Evolutionary conservation across 2,113 vertebrate species (phyloP).

Genomic region (Elachura formosa): DNA sequence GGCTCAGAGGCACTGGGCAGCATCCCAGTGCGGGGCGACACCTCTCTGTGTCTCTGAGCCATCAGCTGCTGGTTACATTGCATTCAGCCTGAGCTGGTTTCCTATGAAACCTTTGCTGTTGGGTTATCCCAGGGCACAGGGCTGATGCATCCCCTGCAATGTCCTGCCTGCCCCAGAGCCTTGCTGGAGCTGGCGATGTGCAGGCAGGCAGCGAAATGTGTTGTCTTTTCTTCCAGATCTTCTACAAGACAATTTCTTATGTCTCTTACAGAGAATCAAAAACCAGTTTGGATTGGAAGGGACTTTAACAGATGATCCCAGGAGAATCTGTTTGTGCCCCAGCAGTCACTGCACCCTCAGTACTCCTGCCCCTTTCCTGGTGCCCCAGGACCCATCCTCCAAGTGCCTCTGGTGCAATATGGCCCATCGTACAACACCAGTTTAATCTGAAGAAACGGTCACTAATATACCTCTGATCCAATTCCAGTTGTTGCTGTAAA

Average conservation of each 20-base stretch:
- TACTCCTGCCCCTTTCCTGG: background rate
- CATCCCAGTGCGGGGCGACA: background rate
- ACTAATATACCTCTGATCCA: background rate
- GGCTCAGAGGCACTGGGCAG: background rate
- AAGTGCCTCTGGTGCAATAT: too few relatives aligned
- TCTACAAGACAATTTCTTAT: background rate
- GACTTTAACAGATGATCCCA: background rate
- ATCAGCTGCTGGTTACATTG: background rate
- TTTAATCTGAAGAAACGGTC: background rate
- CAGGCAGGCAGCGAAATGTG: background rate
- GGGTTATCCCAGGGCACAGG: background rate
- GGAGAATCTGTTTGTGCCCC: background rate
- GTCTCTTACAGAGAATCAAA: background rate
- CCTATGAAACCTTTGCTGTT: background rate
- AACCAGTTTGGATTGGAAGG: background rate
- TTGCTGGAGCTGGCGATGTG: background rate
- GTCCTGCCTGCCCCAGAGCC: background rate
- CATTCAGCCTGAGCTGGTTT: background rate
- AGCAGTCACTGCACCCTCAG: background rate
- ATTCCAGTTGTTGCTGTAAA: background rate
- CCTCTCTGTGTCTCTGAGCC: background rate
- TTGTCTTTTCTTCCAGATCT: background rate
- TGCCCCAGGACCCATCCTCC: background rate
- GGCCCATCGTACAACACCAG: background rate
- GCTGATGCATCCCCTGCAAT: background rate